Conservation (phyloP, 1,140 invertebrate species). For the Hylaeus anthracinus region DNA sequence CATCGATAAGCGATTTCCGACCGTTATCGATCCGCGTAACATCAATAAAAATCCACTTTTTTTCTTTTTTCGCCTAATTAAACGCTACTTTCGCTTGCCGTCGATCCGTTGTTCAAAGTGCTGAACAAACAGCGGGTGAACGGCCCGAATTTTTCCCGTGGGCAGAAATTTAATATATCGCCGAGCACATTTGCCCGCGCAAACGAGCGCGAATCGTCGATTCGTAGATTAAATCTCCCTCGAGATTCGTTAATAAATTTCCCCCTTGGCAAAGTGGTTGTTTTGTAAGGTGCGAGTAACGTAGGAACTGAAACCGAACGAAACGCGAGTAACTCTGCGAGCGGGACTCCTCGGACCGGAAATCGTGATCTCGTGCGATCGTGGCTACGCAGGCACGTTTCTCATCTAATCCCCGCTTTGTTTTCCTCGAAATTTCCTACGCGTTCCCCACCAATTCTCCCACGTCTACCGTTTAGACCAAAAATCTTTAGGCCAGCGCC, state of each 20-base stretch:
- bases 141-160: not conserved
- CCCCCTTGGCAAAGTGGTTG: slow-evolving; percentile 11
- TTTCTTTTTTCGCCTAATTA: not conserved
- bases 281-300: slow-evolving; percentile 18
- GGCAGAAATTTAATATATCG: not conserved
- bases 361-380: slow-evolving; percentile 7
- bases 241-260: slow-evolving; percentile 15
- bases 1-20: not conserved
- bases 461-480: slow-evolving; percentile 51
- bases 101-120: not conserved
- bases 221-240: slow-evolving; percentile 40
- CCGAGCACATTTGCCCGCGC: not conserved
- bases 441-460: not conserved
- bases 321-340: not conserved
- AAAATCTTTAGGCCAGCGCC: slow-evolving; percentile 62
- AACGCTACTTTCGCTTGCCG: not conserved
- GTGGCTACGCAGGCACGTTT: slow-evolving; percentile 28
- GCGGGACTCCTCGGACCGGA: not conserved
- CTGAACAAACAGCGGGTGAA: not conserved
- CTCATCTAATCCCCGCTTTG: not conserved
- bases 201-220: slow-evolving; percentile 6
- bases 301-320: slow-evolving; percentile 31
- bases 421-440: not conserved
- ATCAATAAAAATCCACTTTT: not conserved
- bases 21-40: not conserved